Conservation (phyloP, 1,140 invertebrate species). For the Fopius arisanus region DNA sequence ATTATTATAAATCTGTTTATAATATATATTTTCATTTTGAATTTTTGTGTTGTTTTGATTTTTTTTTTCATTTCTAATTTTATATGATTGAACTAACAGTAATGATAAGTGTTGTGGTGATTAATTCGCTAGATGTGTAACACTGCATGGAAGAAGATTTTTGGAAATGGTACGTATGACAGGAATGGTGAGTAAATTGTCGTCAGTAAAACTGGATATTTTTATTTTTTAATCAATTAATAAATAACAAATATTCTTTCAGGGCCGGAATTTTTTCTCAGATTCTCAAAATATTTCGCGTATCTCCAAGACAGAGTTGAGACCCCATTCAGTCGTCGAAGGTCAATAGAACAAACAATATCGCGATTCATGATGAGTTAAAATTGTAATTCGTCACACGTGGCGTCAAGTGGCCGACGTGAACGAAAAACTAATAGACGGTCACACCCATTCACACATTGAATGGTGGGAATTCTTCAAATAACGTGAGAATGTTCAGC, state of each 20-base stretch:
- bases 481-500: no score
- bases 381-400: no score
- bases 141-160: neutral
- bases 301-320: no score
- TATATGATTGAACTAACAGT: neutral
- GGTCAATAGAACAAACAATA: no score
- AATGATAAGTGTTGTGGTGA: slow-evolving; percentile 26
- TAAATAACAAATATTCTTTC: slow-evolving; percentile 11
- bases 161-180: slow-evolving; percentile 10
- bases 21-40: slow-evolving; percentile 66
- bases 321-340: no score
- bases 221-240: no score
- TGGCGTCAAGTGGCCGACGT: no score
- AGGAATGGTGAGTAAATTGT: neutral
- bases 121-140: slow-evolving; percentile 14
- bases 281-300: no score
- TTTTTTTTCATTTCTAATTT: slow-evolving; percentile 22
- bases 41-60: slow-evolving; percentile 38
- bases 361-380: no score
- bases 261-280: no score
- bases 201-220: neutral
- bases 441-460: neutral
- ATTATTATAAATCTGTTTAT: slow-evolving; percentile 64
- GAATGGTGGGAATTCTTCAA: no score
- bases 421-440: no score